These are phyloP conservation scores for Limnodromus scolopaceus DNA, from an alignment of 2,797 vertebrate species.

Conservation along the genomic window DNA sequence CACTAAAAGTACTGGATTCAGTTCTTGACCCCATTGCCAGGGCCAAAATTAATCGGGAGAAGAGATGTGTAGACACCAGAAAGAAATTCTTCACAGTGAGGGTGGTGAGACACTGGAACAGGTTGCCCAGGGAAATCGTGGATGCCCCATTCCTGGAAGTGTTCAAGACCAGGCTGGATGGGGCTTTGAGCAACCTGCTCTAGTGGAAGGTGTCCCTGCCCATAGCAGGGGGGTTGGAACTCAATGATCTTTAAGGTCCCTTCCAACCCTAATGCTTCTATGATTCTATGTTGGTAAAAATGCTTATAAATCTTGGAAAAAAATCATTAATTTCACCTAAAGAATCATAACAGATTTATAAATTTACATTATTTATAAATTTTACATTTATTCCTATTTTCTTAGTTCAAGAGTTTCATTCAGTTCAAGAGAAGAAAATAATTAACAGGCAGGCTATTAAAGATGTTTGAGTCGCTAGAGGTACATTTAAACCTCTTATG, in stretches of 20 bases:
- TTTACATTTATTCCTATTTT: background rate
- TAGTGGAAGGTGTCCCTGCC: too few relatives aligned
- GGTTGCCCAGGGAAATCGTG: too few relatives aligned
- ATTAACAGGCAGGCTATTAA: background rate
- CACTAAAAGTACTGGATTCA: background rate
- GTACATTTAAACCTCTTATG: fast-evolving
- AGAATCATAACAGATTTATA: background rate
- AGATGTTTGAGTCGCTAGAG: background rate
- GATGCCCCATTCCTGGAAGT: too few relatives aligned
- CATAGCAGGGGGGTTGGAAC: too few relatives aligned
- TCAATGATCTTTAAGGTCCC: too few relatives aligned
- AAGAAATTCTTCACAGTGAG: too few relatives aligned
- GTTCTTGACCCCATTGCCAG: background rate
- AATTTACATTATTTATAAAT: too few relatives aligned
- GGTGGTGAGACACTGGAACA: too few relatives aligned
- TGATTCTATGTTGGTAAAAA: background rate
- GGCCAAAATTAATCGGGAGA: background rate
- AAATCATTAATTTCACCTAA: background rate
- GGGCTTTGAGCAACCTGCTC: too few relatives aligned
- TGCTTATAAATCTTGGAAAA: background rate
- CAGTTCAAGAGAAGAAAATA: background rate
- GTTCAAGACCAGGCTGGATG: too few relatives aligned
- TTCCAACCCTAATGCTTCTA: too few relatives aligned
- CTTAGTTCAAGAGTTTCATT: background rate
- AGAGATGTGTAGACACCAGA: too few relatives aligned